phyloP scores from a whole-genome alignment of 2,797 vertebrate species.

The Acrocephalus scirpaceus region DNA sequence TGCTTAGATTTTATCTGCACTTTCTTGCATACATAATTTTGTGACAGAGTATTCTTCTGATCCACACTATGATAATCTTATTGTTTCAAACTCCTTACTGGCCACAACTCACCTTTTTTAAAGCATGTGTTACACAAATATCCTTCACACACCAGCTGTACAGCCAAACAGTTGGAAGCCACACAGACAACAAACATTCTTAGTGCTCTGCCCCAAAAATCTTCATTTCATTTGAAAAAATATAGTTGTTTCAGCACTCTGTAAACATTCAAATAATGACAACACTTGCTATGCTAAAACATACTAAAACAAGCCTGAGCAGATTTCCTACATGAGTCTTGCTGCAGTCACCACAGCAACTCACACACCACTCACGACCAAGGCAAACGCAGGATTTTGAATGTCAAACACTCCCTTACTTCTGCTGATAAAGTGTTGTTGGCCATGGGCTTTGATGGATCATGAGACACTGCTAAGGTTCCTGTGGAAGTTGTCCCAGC shows the following conservation, averaged over 20 bases:
- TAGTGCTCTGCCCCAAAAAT: not conserved
- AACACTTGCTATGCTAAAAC: not conserved
- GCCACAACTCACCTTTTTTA: not conserved
- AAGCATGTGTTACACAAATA: not conserved
- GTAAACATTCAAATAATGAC: not conserved
- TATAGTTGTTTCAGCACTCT: not conserved
- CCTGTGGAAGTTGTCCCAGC: constrained; percentile 81
- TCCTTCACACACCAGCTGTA: not conserved
- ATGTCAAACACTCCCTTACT: constrained; percentile 74
- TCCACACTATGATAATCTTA: not conserved
- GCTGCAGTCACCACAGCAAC: not conserved
- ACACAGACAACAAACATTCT: not conserved
- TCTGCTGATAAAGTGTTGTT: constrained; percentile 80
- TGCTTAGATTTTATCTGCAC: not conserved
- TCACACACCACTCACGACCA: not conserved
- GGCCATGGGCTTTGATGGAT: constrained; percentile 83
- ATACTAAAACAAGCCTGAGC: not conserved
- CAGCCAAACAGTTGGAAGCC: not conserved
- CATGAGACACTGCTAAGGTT: constrained; percentile 82
- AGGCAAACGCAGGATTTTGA: not conserved
- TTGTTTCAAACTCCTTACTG: not conserved
- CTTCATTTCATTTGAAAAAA: not conserved
- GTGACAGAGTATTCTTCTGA: not conserved
- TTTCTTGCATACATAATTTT: not conserved
- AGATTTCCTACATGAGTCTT: not conserved